These are phyloP conservation scores for Azemiops feae DNA, from an alignment of 2,113 vertebrate species.

Conservation along the genomic window DNA sequence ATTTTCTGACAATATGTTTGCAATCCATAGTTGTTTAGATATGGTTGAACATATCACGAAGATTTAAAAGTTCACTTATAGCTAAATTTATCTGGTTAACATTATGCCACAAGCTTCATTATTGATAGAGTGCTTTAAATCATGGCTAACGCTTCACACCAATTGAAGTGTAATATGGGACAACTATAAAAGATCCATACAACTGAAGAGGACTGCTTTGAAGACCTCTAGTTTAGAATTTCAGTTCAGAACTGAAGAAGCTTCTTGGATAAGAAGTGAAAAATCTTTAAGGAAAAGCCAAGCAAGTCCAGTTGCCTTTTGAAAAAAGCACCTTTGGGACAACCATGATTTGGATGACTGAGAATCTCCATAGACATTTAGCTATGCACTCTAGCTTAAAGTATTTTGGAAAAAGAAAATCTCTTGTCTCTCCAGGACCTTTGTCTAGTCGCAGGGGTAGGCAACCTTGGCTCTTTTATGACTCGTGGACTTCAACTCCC, in stretches of 20 bases:
- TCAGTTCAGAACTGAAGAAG: not conserved
- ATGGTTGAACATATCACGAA: not conserved
- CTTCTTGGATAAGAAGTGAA: not conserved
- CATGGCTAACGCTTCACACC: not conserved
- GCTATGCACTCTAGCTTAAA: not conserved
- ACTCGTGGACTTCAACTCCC: too few relatives aligned
- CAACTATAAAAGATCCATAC: too few relatives aligned
- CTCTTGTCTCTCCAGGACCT: not conserved
- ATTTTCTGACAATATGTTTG: not conserved
- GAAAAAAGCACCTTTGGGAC: not conserved
- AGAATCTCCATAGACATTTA: not conserved
- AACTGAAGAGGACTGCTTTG: too few relatives aligned
- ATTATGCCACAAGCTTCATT: not conserved
- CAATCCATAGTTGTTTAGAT: not conserved
- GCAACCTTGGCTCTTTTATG: too few relatives aligned
- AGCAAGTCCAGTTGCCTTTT: not conserved
- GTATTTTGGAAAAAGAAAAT: not conserved
- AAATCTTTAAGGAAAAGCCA: not conserved
- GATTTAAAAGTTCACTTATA: not conserved
- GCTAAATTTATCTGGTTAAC: not conserved
- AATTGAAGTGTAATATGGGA: not conserved
- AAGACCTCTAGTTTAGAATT: not conserved
- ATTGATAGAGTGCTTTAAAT: not conserved
- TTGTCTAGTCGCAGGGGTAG: too few relatives aligned
- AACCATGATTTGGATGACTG: not conserved